Percentiles rank a stretch among this genome's conserved stretches.
These are phyloP conservation scores for Peromyscus californicus DNA, from an alignment of 2,113 vertebrate species.

Conservation along the genomic window DNA sequence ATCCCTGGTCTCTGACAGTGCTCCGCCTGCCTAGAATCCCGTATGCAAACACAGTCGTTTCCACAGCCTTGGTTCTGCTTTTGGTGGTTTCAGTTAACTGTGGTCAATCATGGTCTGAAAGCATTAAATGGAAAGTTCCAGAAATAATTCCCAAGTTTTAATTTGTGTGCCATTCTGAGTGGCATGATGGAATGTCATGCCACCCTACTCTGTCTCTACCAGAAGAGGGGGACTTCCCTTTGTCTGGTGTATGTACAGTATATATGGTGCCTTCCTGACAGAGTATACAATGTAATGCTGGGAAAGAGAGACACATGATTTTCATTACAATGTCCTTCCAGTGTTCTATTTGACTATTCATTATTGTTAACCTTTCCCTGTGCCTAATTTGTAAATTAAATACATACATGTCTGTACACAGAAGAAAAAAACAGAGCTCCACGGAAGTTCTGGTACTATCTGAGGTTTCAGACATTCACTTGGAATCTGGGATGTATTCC, in stretches of 20 bases:
- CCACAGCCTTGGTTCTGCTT: background rate
- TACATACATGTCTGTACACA: background rate
- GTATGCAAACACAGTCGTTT: background rate
- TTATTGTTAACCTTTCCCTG: background rate
- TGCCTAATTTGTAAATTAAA: background rate
- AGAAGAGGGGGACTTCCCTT: background rate
- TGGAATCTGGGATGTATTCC: background rate
- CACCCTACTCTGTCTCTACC: background rate
- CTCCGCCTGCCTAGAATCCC: background rate
- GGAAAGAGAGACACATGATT: background rate
- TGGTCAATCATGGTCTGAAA: background rate
- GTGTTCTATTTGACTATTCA: background rate
- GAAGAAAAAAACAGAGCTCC: background rate
- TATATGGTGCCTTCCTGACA: background rate
- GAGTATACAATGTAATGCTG: background rate
- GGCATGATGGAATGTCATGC: background rate
- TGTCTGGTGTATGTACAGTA: background rate
- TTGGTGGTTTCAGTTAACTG: background rate
- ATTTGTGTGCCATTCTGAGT: background rate
- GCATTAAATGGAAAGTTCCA: background rate
- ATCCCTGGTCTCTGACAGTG: background rate
- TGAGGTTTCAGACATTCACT: background rate
- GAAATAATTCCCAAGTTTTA: background rate
- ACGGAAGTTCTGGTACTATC: too few species aligned
- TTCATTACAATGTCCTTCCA: background rate